phyloP scores from a whole-genome alignment of 2,888 invertebrate genomes.

The Callimorpha dominula region DNA sequence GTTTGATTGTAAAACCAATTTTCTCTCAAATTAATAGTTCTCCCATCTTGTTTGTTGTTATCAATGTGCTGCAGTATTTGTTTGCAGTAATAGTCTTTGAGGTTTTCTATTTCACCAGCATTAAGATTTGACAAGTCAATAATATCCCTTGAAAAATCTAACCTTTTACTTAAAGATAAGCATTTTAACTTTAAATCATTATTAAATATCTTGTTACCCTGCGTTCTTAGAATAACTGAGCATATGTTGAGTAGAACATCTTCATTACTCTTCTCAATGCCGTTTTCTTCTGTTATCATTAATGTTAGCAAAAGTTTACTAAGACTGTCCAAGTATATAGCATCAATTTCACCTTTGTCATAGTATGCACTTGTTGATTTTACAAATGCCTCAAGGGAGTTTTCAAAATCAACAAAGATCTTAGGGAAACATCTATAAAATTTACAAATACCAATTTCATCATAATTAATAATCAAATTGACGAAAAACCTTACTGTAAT shows the following conservation, averaged over 20 bases:
- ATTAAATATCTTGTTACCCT: constrained; percentile 58
- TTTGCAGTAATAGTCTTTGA: constrained; percentile 61
- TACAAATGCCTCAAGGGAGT: constrained; percentile 64
- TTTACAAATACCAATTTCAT: constrained; percentile 59
- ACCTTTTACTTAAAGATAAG: constrained; percentile 61
- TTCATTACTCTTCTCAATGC: constrained; percentile 47
- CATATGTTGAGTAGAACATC: constrained; percentile 64
- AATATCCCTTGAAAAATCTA: constrained; percentile 63
- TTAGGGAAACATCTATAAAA: constrained; percentile 65
- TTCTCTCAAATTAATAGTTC: constrained; percentile 52
- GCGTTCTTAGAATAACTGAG: constrained; percentile 60
- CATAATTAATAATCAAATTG: constrained; percentile 67
- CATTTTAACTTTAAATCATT: constrained; percentile 68
- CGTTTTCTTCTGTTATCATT: constrained; percentile 53
- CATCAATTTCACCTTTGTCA: constrained; percentile 70
- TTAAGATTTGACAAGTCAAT: constrained; percentile 64
- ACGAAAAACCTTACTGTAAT: constrained; percentile 70
- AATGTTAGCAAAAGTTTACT: constrained; percentile 60
- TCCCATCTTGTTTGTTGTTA: constrained; percentile 48
- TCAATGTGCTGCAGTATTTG: constrained; percentile 60
- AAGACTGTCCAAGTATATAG: constrained; percentile 60
- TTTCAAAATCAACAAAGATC: constrained; percentile 60
- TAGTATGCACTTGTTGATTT: constrained; percentile 64
- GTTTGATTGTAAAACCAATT: constrained; percentile 69
- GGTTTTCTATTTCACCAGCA: constrained; percentile 64